Evolutionary conservation across 2,888 invertebrate species (phyloP).

Genomic region (Andrena chrysosceles): DNA sequence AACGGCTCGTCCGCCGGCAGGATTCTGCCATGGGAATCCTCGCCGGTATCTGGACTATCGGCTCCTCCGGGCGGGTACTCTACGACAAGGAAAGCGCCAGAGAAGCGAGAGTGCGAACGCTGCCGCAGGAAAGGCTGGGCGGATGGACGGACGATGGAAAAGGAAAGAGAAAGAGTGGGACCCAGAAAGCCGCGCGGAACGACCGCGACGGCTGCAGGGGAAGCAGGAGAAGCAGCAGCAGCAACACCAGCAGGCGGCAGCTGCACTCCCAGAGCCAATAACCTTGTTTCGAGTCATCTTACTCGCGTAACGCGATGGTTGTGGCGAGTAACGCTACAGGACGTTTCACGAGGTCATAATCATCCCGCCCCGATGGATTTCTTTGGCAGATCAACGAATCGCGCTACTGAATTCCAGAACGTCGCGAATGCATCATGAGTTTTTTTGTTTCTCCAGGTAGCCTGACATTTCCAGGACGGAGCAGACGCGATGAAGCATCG

Average conservation of each 20-base stretch:
- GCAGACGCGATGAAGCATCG: slow-evolving; percentile 46
- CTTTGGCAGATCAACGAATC: background rate
- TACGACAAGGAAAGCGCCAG: slow-evolving; percentile 4
- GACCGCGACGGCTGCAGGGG: slow-evolving; percentile 51
- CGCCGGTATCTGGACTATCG: background rate
- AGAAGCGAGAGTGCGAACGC: slow-evolving; percentile 22
- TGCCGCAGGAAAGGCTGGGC: background rate
- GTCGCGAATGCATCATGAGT: background rate
- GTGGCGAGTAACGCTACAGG: slow-evolving; percentile 67
- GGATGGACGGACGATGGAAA: slow-evolving; percentile 7
- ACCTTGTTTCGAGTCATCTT: slow-evolving; percentile 80
- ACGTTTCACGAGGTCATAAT: slow-evolving; percentile 25
- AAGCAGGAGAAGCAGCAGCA: slow-evolving; percentile 41
- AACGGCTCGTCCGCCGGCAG: background rate
- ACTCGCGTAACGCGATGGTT: slow-evolving; percentile 74
- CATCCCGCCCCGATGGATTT: slow-evolving; percentile 6
- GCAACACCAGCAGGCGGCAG: slow-evolving; percentile 64
- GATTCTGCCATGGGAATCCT: background rate
- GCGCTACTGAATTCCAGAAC: background rate
- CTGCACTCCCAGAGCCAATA: slow-evolving; percentile 77
- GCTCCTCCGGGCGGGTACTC: background rate
- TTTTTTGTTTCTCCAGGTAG: background rate
- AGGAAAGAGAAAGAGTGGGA: slow-evolving; percentile 17
- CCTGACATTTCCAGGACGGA: background rate
- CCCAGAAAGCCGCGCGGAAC: slow-evolving; percentile 36